These are phyloP conservation scores for Gobionotothen gibberifrons DNA, from an alignment of 2,797 vertebrate species.

Conservation along the genomic window DNA sequence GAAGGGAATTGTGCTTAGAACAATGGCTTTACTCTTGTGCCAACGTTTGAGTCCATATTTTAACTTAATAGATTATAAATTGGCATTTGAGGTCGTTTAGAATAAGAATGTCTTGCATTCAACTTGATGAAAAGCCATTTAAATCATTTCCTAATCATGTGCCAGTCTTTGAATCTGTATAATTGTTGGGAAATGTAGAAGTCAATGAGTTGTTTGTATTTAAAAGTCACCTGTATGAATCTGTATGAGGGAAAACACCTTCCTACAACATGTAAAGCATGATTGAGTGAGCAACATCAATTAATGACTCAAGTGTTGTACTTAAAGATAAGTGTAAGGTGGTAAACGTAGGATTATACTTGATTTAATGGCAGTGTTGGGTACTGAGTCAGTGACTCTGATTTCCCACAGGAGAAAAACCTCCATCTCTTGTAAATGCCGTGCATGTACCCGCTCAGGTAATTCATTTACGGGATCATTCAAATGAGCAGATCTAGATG, in stretches of 20 bases:
- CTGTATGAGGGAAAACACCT: slow-evolving; percentile 9
- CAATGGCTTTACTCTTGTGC: slow-evolving; percentile 57
- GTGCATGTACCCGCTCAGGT: slow-evolving; percentile 64
- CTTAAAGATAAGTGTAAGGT: slow-evolving; percentile 50
- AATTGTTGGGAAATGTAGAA: slow-evolving; percentile 1
- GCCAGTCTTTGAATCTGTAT: slow-evolving; percentile 15
- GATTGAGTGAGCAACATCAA: slow-evolving; percentile 54
- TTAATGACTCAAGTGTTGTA: slow-evolving; percentile 62
- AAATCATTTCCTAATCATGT: slow-evolving; percentile 40
- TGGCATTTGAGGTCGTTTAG: slow-evolving; percentile 33
- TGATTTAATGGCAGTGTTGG: slow-evolving; percentile 73
- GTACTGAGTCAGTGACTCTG: slow-evolving; percentile 72
- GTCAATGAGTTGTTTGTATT: not conserved
- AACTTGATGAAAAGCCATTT: slow-evolving; percentile 30
- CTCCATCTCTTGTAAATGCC: slow-evolving; percentile 75
- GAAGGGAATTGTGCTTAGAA: slow-evolving; percentile 61
- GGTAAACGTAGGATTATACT: slow-evolving; percentile 68
- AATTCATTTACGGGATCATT: slow-evolving; percentile 78
- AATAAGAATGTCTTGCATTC: slow-evolving; percentile 24
- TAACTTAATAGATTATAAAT: slow-evolving; percentile 60
- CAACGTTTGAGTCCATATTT: slow-evolving; percentile 54
- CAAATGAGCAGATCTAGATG: slow-evolving; percentile 78
- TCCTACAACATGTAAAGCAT: slow-evolving; percentile 20
- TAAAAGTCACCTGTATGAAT: slow-evolving; percentile 28
- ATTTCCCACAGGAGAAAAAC: slow-evolving; percentile 79